phyloP scores from a whole-genome alignment of 1,140 invertebrate species.

The Pararge aegeria region DNA sequence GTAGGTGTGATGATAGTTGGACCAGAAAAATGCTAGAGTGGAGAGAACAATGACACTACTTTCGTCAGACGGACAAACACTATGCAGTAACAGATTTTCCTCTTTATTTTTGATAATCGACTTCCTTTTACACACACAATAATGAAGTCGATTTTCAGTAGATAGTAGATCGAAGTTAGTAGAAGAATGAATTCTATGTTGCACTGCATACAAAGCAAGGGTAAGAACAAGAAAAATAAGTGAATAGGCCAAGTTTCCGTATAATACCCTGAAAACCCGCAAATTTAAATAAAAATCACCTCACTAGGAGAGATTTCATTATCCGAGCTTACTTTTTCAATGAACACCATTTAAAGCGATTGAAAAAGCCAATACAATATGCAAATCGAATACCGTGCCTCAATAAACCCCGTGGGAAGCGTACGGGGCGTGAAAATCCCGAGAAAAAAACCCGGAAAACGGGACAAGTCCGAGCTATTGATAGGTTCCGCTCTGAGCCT shows the following conservation, averaged over 20 bases:
- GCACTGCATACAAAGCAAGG: too few relatives aligned
- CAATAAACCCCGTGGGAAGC: slow-evolving; percentile 40
- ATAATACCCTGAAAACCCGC: not conserved
- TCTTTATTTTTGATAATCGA: too few relatives aligned
- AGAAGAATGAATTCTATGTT: too few relatives aligned
- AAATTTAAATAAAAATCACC: slow-evolving; percentile 3
- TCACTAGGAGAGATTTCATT: not conserved
- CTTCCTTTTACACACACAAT: too few relatives aligned
- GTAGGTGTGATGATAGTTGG: too few relatives aligned
- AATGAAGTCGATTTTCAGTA: too few relatives aligned
- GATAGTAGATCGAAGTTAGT: too few relatives aligned
- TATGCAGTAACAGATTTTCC: too few relatives aligned
- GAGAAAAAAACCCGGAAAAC: slow-evolving; percentile 35
- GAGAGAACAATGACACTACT: too few relatives aligned
- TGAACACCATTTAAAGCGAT: slow-evolving; percentile 22
- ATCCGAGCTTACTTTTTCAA: slow-evolving; percentile 18
- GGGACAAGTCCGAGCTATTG: slow-evolving; percentile 54
- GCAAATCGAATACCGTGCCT: slow-evolving; percentile 50
- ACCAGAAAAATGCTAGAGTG: too few relatives aligned
- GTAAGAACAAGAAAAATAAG: too few relatives aligned
- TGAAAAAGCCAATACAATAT: slow-evolving; percentile 47
- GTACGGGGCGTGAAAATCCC: slow-evolving; percentile 35
- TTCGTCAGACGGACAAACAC: too few relatives aligned
- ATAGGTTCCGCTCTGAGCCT: slow-evolving; percentile 52
- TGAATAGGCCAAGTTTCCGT: not conserved